Conservation (phyloP, 1,140 invertebrate species). For the Cydia strobilella region DNA sequence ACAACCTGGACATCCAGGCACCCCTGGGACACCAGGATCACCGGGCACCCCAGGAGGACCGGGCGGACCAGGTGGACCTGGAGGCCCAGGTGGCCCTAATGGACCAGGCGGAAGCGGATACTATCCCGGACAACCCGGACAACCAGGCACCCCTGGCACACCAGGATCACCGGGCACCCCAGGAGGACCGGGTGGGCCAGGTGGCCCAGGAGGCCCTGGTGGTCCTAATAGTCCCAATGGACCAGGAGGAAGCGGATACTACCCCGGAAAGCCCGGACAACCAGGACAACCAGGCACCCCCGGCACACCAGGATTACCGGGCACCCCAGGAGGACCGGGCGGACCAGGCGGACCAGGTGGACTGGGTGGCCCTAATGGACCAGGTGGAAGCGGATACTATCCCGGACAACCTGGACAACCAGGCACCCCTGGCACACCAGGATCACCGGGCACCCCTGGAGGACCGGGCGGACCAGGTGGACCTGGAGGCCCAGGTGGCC, state of each 20-base stretch:
- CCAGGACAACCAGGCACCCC: slow-evolving; percentile 43
- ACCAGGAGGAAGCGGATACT: slow-evolving; percentile 29
- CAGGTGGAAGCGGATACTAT: slow-evolving; percentile 39
- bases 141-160: slow-evolving; percentile 50
- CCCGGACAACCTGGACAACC: slow-evolving; percentile 32
- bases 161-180: slow-evolving; percentile 42
- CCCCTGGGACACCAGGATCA: slow-evolving; percentile 49
- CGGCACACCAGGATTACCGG: slow-evolving; percentile 53
- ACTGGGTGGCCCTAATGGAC: slow-evolving; percentile 37
- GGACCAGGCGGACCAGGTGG: slow-evolving; percentile 37
- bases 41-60: slow-evolving; percentile 47
- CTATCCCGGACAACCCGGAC: slow-evolving; percentile 42
- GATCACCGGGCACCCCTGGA: slow-evolving; percentile 48
- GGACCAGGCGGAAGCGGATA: slow-evolving; percentile 32
- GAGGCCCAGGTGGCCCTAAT: slow-evolving; percentile 36
- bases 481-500: slow-evolving; percentile 39
- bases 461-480: slow-evolving; percentile 39
- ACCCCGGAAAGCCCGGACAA: slow-evolving; percentile 44
- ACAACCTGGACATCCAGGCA: slow-evolving; percentile 43
- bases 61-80: slow-evolving; percentile 39
- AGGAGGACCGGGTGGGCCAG: slow-evolving; percentile 38
- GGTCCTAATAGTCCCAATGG: slow-evolving; percentile 19
- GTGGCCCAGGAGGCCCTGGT: slow-evolving; percentile 31
- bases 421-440: slow-evolving; percentile 50
- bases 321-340: slow-evolving; percentile 43